Evolutionary conservation across 2,113 vertebrate genomes (phyloP).

Genomic region (Pyxicephalus adspersus): DNA sequence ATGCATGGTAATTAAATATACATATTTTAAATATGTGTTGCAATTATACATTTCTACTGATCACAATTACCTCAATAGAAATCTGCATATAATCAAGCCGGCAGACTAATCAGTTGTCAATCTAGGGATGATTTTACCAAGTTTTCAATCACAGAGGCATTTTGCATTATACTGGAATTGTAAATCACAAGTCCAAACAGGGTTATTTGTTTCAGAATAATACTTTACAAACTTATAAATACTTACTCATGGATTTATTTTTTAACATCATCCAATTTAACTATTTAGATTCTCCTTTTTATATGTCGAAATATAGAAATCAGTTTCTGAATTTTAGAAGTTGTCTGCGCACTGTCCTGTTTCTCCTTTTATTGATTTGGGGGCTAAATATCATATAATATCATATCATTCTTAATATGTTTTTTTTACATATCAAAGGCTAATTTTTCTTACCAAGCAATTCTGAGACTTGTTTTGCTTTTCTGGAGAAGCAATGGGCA

Average conservation of each 20-base stretch:
- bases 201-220: not conserved
- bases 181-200: not conserved
- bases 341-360: no score
- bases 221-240: not conserved
- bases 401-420: no score
- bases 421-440: no score
- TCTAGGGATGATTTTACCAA: constrained; percentile 65
- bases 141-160: constrained; percentile 38
- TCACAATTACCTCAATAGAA: constrained; percentile 86
- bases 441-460: no score
- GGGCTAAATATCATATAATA: no score
- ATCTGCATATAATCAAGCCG: constrained; percentile 86
- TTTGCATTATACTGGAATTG: constrained; percentile 15
- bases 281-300: no score
- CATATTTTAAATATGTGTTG: constrained; percentile 83
- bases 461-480: no score
- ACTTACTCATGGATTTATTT: not conserved
- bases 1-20: constrained; percentile 86
- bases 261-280: not conserved
- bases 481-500: no score
- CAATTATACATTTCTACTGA: constrained; percentile 84
- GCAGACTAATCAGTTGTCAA: constrained; percentile 81
- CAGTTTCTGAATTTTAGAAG: no score
- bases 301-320: no score
- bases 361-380: no score